phyloP scores from a whole-genome alignment of 2,113 vertebrate genomes.

The Labrus mixtus region DNA sequence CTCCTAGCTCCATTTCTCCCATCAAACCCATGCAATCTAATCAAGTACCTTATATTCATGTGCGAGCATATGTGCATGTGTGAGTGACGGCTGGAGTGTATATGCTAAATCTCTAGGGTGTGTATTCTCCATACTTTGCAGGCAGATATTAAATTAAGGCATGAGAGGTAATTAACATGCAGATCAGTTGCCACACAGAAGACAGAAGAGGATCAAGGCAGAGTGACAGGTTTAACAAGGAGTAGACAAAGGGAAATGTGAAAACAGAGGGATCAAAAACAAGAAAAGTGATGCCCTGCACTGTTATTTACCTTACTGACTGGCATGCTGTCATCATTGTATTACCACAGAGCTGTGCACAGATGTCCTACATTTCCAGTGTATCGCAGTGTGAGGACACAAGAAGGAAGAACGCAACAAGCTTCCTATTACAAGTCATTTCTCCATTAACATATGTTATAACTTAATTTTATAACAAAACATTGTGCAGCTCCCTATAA shows the following conservation, averaged over 20 bases:
- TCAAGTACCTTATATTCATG: slow-evolving; percentile 14
- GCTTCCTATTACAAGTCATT: not conserved
- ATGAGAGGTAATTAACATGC: slow-evolving; percentile 75
- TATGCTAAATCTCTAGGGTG: slow-evolving; percentile 46
- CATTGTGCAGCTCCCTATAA: too few relatives aligned
- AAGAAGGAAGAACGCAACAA: not conserved
- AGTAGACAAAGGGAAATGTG: slow-evolving; percentile 7
- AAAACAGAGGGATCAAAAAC: slow-evolving; percentile 17
- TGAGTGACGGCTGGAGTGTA: slow-evolving; percentile 30
- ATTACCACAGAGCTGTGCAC: slow-evolving; percentile 30
- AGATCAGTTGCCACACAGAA: slow-evolving; percentile 66
- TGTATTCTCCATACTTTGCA: slow-evolving; percentile 53
- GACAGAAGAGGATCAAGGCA: slow-evolving; percentile 36
- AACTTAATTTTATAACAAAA: too few relatives aligned
- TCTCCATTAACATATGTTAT: too few relatives aligned
- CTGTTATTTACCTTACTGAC: slow-evolving; percentile 50
- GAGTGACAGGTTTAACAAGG: slow-evolving; percentile 43
- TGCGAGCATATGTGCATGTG: slow-evolving; percentile 14
- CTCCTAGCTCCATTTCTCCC: too few relatives aligned
- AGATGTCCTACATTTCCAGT: slow-evolving; percentile 1
- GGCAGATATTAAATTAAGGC: slow-evolving; percentile 71
- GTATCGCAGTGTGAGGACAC: not conserved
- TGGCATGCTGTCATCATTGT: slow-evolving; percentile 48
- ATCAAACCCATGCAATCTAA: slow-evolving; percentile 4
- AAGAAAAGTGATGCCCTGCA: slow-evolving; percentile 30